These are phyloP conservation scores for Conus betulinus DNA, from an alignment of 1,140 invertebrate species.

Conservation along the genomic window DNA sequence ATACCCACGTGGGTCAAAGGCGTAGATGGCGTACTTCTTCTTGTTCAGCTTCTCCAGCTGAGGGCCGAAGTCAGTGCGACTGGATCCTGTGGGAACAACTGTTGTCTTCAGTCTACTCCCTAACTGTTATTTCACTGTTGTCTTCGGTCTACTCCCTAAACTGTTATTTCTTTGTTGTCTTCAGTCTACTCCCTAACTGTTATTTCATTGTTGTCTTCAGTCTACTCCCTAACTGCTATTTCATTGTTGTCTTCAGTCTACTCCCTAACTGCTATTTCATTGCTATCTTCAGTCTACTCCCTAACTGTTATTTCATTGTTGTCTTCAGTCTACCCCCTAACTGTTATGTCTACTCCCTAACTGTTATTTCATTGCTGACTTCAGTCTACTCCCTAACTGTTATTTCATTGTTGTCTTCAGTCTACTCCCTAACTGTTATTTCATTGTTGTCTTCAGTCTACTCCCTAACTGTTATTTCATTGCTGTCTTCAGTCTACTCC, in stretches of 20 bases:
- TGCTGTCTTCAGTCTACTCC: too few relatives aligned
- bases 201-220: not conserved
- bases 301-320: too few relatives aligned
- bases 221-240: not conserved
- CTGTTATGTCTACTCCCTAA: too few relatives aligned
- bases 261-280: not conserved
- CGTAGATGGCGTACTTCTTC: slow-evolving; percentile 85
- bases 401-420: too few relatives aligned
- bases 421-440: too few relatives aligned
- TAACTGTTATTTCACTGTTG: not conserved
- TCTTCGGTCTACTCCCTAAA: not conserved
- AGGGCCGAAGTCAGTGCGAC: slow-evolving; percentile 88
- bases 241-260: not conserved
- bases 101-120: not conserved
- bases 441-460: too few relatives aligned
- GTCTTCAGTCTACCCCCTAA: too few relatives aligned
- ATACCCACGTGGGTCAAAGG: slow-evolving; percentile 92
- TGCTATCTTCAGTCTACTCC: not conserved
- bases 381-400: too few relatives aligned
- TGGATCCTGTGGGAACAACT: slow-evolving; percentile 76
- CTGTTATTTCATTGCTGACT: too few relatives aligned
- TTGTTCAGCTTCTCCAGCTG: slow-evolving; percentile 84
- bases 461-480: too few relatives aligned
- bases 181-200: not conserved
- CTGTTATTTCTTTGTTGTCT: too few relatives aligned